phyloP scores from a whole-genome alignment of 92 coral and sea anemone genomes.

The Diadumene lineata region DNA sequence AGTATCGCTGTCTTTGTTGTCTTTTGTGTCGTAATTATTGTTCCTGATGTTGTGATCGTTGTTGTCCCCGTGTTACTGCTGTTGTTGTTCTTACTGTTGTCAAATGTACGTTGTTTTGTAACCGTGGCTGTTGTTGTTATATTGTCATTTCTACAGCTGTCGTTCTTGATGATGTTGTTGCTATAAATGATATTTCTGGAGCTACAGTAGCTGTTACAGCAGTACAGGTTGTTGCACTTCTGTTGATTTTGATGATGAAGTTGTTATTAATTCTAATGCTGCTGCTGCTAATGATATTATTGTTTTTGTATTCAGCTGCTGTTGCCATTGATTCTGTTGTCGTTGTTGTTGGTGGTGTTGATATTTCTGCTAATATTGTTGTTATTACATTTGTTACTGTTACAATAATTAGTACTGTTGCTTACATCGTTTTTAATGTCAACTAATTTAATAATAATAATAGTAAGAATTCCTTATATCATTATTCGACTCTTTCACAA shows the following conservation, averaged over 20 bases:
- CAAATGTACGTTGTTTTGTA: neutral
- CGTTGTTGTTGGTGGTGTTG: neutral
- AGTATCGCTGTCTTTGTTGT: too few species aligned
- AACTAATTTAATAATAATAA: too few species aligned
- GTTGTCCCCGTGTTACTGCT: too few species aligned
- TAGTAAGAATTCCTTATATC: too few species aligned
- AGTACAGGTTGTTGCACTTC: too few species aligned
- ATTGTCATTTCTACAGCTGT: neutral
- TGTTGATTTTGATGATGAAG: neutral
- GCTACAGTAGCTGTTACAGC: neutral
- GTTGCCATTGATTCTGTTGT: neutral
- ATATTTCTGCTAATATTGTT: neutral
- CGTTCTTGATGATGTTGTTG: neutral
- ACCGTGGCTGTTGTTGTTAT: neutral
- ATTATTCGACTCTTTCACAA: neutral
- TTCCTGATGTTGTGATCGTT: too few species aligned
- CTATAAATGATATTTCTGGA: neutral
- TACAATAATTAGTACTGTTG: neutral
- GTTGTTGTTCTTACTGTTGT: too few species aligned
- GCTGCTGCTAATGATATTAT: neutral
- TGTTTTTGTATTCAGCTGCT: neutral
- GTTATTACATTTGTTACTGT: neutral
- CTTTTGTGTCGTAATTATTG: too few species aligned
- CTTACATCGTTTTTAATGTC: neutral
- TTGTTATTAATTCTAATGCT: neutral